A percentile compares a stretch with the other conserved stretches of the same genome.
Evolutionary conservation across 2,113 vertebrate genomes (phyloP).

Genomic region (Pteronura brasiliensis): DNA sequence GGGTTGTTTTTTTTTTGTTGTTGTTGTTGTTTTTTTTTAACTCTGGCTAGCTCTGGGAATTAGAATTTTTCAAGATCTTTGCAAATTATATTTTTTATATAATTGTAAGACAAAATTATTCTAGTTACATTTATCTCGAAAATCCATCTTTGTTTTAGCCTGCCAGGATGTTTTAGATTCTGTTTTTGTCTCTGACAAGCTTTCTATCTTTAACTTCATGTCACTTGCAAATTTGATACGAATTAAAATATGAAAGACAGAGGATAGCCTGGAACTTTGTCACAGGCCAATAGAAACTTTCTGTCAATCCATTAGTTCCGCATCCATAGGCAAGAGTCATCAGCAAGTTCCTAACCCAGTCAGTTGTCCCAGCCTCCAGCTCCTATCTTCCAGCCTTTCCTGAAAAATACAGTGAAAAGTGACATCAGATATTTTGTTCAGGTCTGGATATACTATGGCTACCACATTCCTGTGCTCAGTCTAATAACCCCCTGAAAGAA

Average conservation of each 20-base stretch:
- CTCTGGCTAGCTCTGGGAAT: not conserved
- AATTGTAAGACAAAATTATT: not conserved
- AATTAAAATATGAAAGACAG: slow-evolving; percentile 25
- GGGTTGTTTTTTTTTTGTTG: not conserved
- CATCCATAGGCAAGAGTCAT: not conserved
- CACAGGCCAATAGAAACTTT: not conserved
- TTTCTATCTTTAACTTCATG: slow-evolving; percentile 24
- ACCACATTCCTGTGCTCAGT: not conserved
- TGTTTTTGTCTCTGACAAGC: not conserved
- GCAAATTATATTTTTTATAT: not conserved
- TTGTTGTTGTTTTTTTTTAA: not conserved
- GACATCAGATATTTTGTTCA: not conserved
- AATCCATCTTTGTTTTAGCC: not conserved
- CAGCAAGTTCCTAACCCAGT: not conserved
- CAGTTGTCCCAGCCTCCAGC: not conserved
- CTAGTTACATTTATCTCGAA: slow-evolving; percentile 6
- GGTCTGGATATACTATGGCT: not conserved
- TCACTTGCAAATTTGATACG: slow-evolving; percentile 24
- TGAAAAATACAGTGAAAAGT: not conserved
- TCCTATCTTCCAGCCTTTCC: not conserved
- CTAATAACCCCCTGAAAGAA: not conserved
- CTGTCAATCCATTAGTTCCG: not conserved
- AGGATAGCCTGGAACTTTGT: not conserved
- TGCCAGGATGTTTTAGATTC: not conserved
- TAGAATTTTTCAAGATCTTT: slow-evolving; percentile 3